Percentiles rank a stretch among this genome's conserved stretches.
Conservation (phyloP, 2,888 invertebrate species). For the Halictus ligatus region DNA sequence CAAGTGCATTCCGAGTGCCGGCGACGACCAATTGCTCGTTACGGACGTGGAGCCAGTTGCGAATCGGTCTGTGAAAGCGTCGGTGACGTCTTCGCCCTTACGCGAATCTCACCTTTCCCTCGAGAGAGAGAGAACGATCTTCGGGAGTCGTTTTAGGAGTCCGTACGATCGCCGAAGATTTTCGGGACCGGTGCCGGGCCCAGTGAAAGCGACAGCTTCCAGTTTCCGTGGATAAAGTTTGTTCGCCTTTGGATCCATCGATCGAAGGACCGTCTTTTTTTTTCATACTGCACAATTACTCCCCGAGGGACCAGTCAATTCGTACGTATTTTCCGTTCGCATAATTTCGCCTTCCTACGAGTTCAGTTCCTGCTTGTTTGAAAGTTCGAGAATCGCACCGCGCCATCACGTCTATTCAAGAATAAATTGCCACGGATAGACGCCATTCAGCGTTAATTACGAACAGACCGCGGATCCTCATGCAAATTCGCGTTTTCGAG, state of each 20-base stretch:
- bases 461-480: neutral
- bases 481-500: neutral
- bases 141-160: neutral
- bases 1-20: constrained; percentile 79
- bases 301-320: neutral
- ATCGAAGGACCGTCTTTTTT: neutral
- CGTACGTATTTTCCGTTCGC: neutral
- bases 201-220: neutral
- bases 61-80: constrained; percentile 67
- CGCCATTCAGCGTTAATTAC: neutral
- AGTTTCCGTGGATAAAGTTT: neutral
- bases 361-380: neutral
- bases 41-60: constrained; percentile 65
- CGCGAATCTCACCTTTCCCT: neutral
- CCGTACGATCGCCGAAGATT: neutral
- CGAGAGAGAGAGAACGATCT: neutral
- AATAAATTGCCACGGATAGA: neutral
- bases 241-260: neutral
- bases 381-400: neutral
- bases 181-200: neutral
- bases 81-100: constrained; percentile 45
- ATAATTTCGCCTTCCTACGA: neutral
- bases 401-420: neutral
- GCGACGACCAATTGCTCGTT: constrained; percentile 75
- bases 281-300: neutral